These are phyloP conservation scores for Phyllotreta striolata DNA, from an alignment of 2,888 invertebrate species.

Conservation along the genomic window DNA sequence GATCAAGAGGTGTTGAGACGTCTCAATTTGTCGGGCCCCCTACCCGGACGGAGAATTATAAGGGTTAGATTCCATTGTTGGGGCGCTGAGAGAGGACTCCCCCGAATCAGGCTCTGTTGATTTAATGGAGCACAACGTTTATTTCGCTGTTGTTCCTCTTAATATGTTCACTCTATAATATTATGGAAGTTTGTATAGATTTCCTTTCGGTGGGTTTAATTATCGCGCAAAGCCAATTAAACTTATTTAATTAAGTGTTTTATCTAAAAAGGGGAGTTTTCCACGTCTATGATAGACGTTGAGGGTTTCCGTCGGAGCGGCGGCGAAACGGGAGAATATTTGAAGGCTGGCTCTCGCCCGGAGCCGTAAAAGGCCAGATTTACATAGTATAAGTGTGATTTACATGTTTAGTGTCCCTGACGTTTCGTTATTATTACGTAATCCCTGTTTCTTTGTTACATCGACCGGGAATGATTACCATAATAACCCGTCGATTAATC, in stretches of 20 bases:
- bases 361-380: slow-evolving; percentile 49
- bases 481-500: slow-evolving; percentile 1
- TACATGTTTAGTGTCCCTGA: slow-evolving; percentile 52
- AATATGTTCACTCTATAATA: too few species aligned
- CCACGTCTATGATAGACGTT: too few species aligned
- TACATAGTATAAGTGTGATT: slow-evolving; percentile 52
- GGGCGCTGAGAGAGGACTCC: too few species aligned
- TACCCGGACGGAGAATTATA: slow-evolving; percentile 24
- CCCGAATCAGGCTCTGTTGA: too few species aligned
- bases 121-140: too few species aligned
- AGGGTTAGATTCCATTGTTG: background rate
- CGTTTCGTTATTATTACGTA: slow-evolving; percentile 49
- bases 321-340: slow-evolving; percentile 28
- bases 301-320: too few species aligned
- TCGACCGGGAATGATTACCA: slow-evolving; percentile 30
- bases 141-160: too few species aligned
- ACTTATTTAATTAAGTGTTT: too few species aligned
- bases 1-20: slow-evolving; percentile 30
- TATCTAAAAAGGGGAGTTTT: too few species aligned
- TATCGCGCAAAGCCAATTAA: too few species aligned
- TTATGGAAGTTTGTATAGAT: too few species aligned
- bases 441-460: slow-evolving; percentile 37
- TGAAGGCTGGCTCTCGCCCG: slow-evolving; percentile 27
- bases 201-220: too few species aligned
- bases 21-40: slow-evolving; percentile 25